Conservation (phyloP, 2,797 vertebrate species). For the Pygocentrus nattereri region DNA sequence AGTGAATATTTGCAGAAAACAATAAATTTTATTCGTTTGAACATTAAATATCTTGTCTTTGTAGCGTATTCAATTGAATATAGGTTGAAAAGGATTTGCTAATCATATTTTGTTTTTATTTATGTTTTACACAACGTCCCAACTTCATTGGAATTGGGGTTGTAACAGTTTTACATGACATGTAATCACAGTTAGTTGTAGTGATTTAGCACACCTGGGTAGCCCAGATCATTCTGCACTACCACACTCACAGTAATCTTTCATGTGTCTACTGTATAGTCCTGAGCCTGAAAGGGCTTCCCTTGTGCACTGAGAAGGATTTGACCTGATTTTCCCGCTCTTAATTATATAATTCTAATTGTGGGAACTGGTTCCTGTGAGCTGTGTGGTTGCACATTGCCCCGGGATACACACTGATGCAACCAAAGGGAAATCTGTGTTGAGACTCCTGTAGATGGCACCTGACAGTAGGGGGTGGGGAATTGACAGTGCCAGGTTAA, state of each 20-base stretch:
- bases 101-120: no score
- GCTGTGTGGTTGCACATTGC: constrained; percentile 36
- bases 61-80: no score
- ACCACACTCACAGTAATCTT: constrained; percentile 9
- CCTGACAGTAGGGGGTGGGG: constrained; percentile 35
- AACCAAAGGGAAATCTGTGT: constrained; percentile 56
- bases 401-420: constrained; percentile 54
- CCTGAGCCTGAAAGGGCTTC: constrained; percentile 39
- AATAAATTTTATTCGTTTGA: no score
- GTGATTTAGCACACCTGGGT: constrained; percentile 20
- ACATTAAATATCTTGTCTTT: no score
- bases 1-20: no score
- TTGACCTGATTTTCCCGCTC: constrained; percentile 54
- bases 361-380: constrained; percentile 55
- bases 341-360: constrained; percentile 61
- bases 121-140: no score
- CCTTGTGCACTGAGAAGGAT: constrained; percentile 32
- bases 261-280: constrained; percentile 25
- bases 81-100: no score
- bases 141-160: no score
- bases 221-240: constrained; percentile 9
- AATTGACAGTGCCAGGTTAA: constrained; percentile 36
- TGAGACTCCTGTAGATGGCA: constrained; percentile 42
- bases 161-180: background rate
- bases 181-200: constrained; percentile 28